phyloP scores from a whole-genome alignment of 2,113 vertebrate species.

The Atherinomorus stipes region DNA sequence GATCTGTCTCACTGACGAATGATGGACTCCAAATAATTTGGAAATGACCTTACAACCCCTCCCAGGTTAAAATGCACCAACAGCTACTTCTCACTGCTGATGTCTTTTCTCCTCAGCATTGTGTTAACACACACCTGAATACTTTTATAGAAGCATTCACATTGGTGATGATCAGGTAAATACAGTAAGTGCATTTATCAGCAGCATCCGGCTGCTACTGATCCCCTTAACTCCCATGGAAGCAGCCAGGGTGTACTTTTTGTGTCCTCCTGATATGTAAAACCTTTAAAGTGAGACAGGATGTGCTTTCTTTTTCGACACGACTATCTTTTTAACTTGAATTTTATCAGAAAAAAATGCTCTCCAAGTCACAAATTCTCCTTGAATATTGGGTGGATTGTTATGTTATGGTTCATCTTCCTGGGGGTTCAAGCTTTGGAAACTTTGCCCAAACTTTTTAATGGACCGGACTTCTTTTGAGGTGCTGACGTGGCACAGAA shows the following conservation, averaged over 20 bases:
- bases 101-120: too few species aligned
- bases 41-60: too few species aligned
- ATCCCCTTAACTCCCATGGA: not conserved
- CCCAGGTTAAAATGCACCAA: too few species aligned
- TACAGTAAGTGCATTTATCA: too few species aligned
- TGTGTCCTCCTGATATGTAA: not conserved
- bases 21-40: too few species aligned
- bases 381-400: not conserved
- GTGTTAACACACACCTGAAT: not conserved
- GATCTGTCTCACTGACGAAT: too few species aligned
- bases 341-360: too few species aligned
- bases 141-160: not conserved
- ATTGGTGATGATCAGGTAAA: too few species aligned
- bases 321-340: too few species aligned
- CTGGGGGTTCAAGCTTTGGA: not conserved
- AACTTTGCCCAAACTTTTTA: slow-evolving; percentile 31
- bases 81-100: too few species aligned
- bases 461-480: slow-evolving; percentile 23
- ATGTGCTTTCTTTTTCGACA: too few species aligned
- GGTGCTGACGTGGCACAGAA: slow-evolving; percentile 33
- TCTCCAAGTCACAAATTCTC: not conserved
- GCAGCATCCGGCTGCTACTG: too few species aligned
- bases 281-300: not conserved
- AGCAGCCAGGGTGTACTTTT: not conserved
- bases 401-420: not conserved